Conservation (phyloP, 1,140 invertebrate species). For the Drosophila pandora region DNA sequence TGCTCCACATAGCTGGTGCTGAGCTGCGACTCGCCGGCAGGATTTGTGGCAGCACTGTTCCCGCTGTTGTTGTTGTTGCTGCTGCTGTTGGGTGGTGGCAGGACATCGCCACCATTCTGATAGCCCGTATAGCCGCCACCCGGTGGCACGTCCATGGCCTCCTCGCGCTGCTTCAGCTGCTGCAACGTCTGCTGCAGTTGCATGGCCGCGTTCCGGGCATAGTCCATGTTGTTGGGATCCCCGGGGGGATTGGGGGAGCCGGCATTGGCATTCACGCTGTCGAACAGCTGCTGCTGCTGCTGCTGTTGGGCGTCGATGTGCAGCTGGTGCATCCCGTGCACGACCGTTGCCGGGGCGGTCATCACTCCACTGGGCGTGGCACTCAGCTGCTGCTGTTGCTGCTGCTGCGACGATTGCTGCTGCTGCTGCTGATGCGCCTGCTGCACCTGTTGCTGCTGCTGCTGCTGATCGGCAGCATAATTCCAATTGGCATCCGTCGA, state of each 20-base stretch:
- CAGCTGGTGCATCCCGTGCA: constrained; percentile 78
- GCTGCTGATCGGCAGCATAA: constrained; percentile 25
- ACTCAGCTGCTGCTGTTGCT: constrained; percentile 32
- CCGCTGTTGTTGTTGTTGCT: constrained; percentile 45
- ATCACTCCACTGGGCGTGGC: constrained; percentile 70
- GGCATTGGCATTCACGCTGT: constrained; percentile 72
- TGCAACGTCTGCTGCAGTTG: constrained; percentile 76
- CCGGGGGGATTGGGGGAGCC: constrained; percentile 45
- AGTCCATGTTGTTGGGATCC: constrained; percentile 68
- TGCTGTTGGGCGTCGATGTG: constrained; percentile 57
- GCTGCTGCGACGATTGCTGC: constrained; percentile 34
- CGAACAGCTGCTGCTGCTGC: constrained; percentile 63
- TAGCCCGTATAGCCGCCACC: constrained; percentile 58
- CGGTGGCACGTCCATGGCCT: constrained; percentile 54
- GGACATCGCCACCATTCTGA: constrained; percentile 56
- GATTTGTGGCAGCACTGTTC: constrained; percentile 22
- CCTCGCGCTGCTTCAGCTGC: constrained; percentile 74
- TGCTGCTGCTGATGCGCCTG: constrained; percentile 23
- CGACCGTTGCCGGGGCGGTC: constrained; percentile 76
- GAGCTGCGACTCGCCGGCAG: constrained; percentile 44
- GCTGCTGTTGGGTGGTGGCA: not conserved
- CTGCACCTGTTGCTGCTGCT: constrained; percentile 38
- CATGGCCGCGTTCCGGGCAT: constrained; percentile 75
- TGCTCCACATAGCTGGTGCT: constrained; percentile 61
- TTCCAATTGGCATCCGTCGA: constrained; percentile 81